These are phyloP conservation scores for Peucedramus taeniatus DNA, from an alignment of 2,113 vertebrate genomes.

Conservation along the genomic window DNA sequence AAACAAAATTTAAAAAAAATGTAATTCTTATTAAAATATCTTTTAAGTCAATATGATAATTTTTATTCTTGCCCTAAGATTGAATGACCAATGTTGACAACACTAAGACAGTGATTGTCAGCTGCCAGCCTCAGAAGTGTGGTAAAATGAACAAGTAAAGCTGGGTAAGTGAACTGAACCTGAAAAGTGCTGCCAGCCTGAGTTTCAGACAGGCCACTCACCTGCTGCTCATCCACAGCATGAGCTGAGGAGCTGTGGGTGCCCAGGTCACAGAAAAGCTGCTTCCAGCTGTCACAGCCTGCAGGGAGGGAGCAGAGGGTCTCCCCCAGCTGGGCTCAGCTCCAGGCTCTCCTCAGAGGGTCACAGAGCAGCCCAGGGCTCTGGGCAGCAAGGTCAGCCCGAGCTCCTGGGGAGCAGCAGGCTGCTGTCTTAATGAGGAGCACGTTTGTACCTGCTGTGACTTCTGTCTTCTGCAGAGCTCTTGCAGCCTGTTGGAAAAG, in stretches of 20 bases:
- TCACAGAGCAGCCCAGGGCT: background rate
- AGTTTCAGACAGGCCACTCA: background rate
- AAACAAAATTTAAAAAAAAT: background rate
- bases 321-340: accelerated
- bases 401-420: background rate
- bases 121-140: background rate
- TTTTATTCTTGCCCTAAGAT: background rate
- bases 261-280: background rate
- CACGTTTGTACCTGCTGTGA: accelerated
- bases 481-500: background rate
- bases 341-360: accelerated
- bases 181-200: background rate
- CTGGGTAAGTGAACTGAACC: background rate
- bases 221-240: background rate
- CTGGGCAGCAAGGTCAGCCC: background rate
- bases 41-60: background rate
- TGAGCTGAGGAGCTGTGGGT: background rate
- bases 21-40: background rate
- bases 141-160: background rate
- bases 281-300: background rate
- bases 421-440: background rate
- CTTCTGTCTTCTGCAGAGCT: background rate
- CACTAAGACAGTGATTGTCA: background rate
- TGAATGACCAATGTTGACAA: background rate
- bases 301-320: background rate